Percentiles rank a stretch among this genome's conserved stretches.
Conservation (phyloP, 2,888 invertebrate species). For the Epistrophe grossulariae region DNA sequence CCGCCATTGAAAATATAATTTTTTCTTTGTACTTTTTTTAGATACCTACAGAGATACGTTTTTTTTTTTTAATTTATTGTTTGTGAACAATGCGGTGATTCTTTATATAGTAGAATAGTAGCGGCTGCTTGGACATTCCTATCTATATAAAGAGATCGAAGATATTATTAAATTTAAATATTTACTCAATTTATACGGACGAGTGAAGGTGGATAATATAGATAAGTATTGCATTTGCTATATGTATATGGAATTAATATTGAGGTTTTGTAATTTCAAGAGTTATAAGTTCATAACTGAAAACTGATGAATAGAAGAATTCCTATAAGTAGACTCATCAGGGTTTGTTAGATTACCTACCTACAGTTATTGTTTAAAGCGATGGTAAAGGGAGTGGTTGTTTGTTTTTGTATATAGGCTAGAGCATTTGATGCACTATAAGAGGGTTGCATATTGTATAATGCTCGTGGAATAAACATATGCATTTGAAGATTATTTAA, state of each 20-base stretch:
- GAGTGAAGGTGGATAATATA: conserved; percentile 36
- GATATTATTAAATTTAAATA: conserved; percentile 63
- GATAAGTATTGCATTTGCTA: not conserved
- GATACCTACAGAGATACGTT: conserved; percentile 50
- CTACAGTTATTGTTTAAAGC: not conserved
- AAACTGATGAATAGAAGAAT: conserved; percentile 11
- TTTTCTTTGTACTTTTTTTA: conserved; percentile 24
- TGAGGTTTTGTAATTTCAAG: not conserved
- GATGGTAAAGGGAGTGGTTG: conserved; percentile 7
- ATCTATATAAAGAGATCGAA: conserved; percentile 29
- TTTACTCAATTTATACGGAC: conserved; percentile 32
- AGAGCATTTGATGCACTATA: not conserved
- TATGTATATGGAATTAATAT: not conserved
- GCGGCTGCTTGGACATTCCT: conserved; percentile 50
- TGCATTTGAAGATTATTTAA: too few relatives aligned
- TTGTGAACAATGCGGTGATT: conserved; percentile 37
- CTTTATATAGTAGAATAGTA: conserved; percentile 8
- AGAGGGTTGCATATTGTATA: too few relatives aligned
- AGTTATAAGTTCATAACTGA: conserved; percentile 18
- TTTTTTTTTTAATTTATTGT: conserved; percentile 43
- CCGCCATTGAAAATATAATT: conserved; percentile 67
- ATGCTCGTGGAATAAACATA: too few relatives aligned
- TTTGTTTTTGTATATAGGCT: not conserved
- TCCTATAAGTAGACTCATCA: not conserved
- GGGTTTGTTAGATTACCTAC: too few relatives aligned